Evolutionary conservation across 2,888 invertebrate genomes (phyloP).

Genomic region (Drosophila koepferae): DNA sequence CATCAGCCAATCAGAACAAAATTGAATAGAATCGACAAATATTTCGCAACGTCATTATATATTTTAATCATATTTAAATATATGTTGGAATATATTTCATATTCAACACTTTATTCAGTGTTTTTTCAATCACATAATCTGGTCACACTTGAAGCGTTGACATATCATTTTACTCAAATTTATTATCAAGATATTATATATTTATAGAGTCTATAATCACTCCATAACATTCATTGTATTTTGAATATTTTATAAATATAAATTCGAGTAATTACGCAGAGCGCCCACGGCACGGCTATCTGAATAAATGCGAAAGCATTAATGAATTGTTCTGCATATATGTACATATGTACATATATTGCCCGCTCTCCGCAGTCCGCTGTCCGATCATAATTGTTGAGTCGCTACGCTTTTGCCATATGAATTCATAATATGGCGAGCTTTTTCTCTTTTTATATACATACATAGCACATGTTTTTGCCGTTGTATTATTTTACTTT

Average conservation of each 20-base stretch:
- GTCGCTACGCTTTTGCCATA: constrained; percentile 32
- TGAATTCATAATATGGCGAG: constrained; percentile 53
- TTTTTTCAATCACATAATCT: too few relatives aligned
- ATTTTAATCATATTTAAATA: too few relatives aligned
- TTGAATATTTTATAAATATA: not conserved
- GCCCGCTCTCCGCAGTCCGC: not conserved
- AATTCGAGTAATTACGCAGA: not conserved
- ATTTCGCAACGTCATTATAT: too few relatives aligned
- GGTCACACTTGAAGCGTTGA: too few relatives aligned
- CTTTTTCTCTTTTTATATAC: constrained; percentile 9
- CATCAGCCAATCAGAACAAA: too few relatives aligned
- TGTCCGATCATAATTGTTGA: constrained; percentile 26
- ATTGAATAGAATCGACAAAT: too few relatives aligned
- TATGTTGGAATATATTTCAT: too few relatives aligned
- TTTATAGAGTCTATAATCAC: not conserved
- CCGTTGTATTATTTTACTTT: constrained; percentile 6
- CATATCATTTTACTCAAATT: not conserved
- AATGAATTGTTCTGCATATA: constrained; percentile 24
- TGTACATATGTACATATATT: constrained; percentile 18
- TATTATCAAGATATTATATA: too few relatives aligned
- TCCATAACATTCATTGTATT: not conserved
- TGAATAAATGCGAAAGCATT: constrained; percentile 7
- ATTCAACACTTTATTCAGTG: too few relatives aligned
- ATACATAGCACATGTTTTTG: constrained; percentile 14
- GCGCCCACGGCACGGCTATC: not conserved